Evolutionary conservation across 2,888 invertebrate species (phyloP).

Genomic region (Atethmia centrago): DNA sequence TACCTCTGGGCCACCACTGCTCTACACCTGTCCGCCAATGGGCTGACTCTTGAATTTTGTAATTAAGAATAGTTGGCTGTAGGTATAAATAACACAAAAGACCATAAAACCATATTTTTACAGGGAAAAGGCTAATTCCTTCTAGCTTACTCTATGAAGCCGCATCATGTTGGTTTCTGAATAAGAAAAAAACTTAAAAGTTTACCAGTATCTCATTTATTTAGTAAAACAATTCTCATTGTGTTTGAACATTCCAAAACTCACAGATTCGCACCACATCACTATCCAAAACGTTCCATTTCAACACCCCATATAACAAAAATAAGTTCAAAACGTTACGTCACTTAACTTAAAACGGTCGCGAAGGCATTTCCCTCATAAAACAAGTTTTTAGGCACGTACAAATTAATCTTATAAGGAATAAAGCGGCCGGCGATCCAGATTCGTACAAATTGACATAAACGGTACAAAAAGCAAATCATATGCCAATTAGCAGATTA

Average conservation of each 20-base stretch:
- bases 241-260: background rate
- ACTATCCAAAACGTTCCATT: slow-evolving; percentile 4
- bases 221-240: no score
- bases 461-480: slow-evolving; percentile 86
- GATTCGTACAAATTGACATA: slow-evolving; percentile 84
- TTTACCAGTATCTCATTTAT: no score
- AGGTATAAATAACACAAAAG: background rate
- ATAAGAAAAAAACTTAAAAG: no score
- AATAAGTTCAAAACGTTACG: slow-evolving; percentile 53
- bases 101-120: background rate
- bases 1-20: no score
- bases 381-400: slow-evolving; percentile 66
- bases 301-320: slow-evolving; percentile 17
- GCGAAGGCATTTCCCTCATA: slow-evolving; percentile 43
- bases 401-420: slow-evolving; percentile 75
- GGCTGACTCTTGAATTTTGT: no score
- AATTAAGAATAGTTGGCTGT: background rate
- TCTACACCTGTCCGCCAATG: no score
- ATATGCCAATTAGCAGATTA: slow-evolving; percentile 88
- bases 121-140: background rate
- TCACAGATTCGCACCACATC: background rate
- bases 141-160: no score
- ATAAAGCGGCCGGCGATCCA: slow-evolving; percentile 71
- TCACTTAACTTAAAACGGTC: slow-evolving; percentile 27
- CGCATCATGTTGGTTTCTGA: no score